These are phyloP conservation scores for Calephelis virginiensis DNA, from an alignment of 1,140 invertebrate genomes.

Conservation along the genomic window DNA sequence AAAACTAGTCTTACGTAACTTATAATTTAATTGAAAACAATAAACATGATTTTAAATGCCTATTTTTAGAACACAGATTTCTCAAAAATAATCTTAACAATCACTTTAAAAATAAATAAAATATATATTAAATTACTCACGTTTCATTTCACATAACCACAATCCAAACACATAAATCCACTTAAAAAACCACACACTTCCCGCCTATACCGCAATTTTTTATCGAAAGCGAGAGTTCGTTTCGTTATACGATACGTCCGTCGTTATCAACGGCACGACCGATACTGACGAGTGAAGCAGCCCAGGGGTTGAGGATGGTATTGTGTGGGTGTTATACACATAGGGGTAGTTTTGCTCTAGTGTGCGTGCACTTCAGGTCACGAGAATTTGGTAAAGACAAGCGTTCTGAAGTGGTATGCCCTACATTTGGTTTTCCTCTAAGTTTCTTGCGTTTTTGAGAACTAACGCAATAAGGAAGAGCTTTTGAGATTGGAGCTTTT, in stretches of 20 bases:
- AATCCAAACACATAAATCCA: conserved; percentile 17
- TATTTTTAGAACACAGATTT: no score
- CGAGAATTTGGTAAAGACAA: conserved; percentile 46
- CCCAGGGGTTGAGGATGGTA: conserved; percentile 16
- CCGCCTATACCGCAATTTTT: conserved; percentile 14
- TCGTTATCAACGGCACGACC: conserved; percentile 22
- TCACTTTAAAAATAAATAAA: no score
- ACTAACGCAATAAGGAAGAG: background rate
- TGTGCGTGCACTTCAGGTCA: conserved; percentile 42
- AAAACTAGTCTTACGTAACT: no score
- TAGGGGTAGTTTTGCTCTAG: conserved; percentile 28
- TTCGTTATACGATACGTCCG: conserved; percentile 23
- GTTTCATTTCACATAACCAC: conserved; percentile 3
- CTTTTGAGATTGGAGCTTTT: no score
- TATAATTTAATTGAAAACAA: no score
- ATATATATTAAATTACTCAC: background rate
- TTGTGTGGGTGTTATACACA: conserved; percentile 21
- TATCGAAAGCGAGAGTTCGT: conserved; percentile 26
- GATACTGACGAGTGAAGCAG: conserved; percentile 22
- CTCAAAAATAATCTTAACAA: no score
- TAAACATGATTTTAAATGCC: no score
- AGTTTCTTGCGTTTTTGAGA: conserved; percentile 19
- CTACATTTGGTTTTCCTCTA: conserved; percentile 33
- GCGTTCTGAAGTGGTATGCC: conserved; percentile 37
- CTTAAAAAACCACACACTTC: conserved; percentile 13